These are phyloP conservation scores for Hemiprocne comata DNA, from an alignment of 2,113 vertebrate genomes.

Conservation along the genomic window DNA sequence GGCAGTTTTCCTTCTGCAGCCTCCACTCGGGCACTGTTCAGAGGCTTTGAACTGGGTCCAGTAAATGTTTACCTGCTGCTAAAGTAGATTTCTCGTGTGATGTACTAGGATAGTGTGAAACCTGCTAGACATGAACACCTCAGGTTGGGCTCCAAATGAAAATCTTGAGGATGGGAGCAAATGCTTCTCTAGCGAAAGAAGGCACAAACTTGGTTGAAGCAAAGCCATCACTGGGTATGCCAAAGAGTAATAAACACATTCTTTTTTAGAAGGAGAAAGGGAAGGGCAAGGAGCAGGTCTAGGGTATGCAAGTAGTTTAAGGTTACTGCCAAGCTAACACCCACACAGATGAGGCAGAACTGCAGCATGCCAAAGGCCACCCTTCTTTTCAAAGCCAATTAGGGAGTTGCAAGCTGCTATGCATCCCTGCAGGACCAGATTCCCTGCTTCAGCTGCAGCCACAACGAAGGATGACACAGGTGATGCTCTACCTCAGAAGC, in stretches of 20 bases:
- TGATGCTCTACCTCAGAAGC: not conserved
- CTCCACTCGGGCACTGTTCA: not conserved
- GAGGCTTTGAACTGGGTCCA: not conserved
- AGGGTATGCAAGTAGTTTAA: not conserved
- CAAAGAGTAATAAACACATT: slow-evolving; percentile 9
- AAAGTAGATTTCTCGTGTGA: not conserved
- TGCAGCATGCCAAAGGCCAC: not conserved
- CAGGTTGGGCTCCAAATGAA: not conserved
- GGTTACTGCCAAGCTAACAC: not conserved
- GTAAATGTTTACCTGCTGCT: slow-evolving; percentile 20
- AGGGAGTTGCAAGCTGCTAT: not conserved
- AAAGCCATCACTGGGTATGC: not conserved
- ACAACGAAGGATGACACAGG: not conserved
- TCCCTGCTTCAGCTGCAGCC: not conserved
- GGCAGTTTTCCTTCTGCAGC: slow-evolving; percentile 2
- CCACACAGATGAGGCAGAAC: not conserved
- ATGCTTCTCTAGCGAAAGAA: not conserved
- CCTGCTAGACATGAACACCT: not conserved
- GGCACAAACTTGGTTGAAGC: not conserved
- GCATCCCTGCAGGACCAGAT: not conserved
- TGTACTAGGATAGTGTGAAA: not conserved
- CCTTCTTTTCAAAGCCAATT: not conserved
- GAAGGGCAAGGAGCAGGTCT: slow-evolving; percentile 26
- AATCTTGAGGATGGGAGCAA: not conserved
- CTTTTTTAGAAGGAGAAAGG: slow-evolving; percentile 29